Conservation (phyloP, 2,113 vertebrate genomes). For the Poeciliopsis retropinna region DNA sequence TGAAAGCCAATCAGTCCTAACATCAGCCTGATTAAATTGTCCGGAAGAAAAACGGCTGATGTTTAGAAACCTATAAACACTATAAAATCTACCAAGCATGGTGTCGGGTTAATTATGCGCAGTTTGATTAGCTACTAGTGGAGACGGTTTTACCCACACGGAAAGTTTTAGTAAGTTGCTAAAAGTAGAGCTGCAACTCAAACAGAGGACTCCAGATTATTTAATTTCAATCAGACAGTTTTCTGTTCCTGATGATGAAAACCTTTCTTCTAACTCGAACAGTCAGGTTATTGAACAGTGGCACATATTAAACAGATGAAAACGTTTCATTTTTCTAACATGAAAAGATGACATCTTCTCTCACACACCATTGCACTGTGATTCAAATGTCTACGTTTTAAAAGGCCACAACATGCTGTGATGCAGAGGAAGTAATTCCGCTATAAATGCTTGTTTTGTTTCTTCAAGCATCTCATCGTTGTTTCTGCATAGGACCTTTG, state of each 20-base stretch:
- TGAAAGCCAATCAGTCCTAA: too few relatives aligned
- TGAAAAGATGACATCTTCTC: not conserved
- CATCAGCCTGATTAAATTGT: too few relatives aligned
- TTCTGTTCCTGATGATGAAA: too few relatives aligned
- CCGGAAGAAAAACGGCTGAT: not conserved
- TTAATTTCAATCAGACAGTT: not conserved
- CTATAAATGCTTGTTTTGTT: not conserved
- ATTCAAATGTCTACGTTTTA: not conserved
- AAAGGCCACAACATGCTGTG: not conserved
- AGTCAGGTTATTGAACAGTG: too few relatives aligned
- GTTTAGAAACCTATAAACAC: not conserved
- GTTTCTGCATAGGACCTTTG: constrained; percentile 1
- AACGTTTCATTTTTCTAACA: not conserved
- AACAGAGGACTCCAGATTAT: too few relatives aligned
- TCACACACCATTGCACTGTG: not conserved
- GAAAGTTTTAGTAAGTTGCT: not conserved
- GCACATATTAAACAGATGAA: not conserved
- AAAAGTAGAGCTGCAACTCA: too few relatives aligned
- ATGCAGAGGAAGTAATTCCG: not conserved
- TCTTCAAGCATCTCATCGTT: not conserved
- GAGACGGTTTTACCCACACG: not conserved
- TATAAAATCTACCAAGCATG: not conserved
- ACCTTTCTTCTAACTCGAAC: too few relatives aligned
- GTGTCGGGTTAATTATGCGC: not conserved
- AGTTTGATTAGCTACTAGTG: not conserved